Evolutionary conservation across 2,888 invertebrate genomes (phyloP), one percentile per base, ranked within the genome.

Genomic region (Drosophila parthenogenetica): DNA sequence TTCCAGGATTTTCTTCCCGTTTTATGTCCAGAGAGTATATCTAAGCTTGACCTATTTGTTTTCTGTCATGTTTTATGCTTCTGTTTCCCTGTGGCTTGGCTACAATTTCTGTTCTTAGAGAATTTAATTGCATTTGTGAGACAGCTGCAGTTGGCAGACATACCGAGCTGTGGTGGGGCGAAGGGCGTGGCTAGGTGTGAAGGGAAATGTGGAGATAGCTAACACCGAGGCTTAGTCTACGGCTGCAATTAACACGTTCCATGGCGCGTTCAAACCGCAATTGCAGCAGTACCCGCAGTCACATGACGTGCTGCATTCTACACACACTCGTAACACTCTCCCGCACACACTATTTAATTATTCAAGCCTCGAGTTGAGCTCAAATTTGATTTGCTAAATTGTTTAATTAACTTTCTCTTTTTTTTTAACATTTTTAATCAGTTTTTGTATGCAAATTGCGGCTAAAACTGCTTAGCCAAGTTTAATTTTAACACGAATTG

Each of bases 41-140:
- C 16, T 51, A 29, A 57, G 16, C 59, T 43, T 54, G 65, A 51
- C 60, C 80, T 61, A 88, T 83, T 82, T 88, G 80, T 88, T 88
- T 69, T 69, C 67, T 88, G 83, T 77, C 77, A 69, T 70, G 73
- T 63, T 68, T 54, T 68, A 65, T 68, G 58, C 46, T 45, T 13
- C 45, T 43, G 10, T 55, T 55, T 51, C 54, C 42, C 63, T 63
- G 73, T 49, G 54, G 63, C 32, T 67, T 62, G 57, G 17, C 71
- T 61, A 61, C 70, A 63, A 62, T 69, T 64, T 49, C 57, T 37
- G 57, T 64, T 66, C 22, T 66, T 49, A 64, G 68, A 69, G 67
- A 74, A 79, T 88, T 83, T 86, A 83, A 83, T 88, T 83, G 77
- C 75, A 77, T 88, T 82, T 75, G 68, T 51, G 64, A 58, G 63